These are phyloP conservation scores for Brachionichthys hirsutus DNA, from an alignment of 2,113 vertebrate genomes.

Conservation along the genomic window DNA sequence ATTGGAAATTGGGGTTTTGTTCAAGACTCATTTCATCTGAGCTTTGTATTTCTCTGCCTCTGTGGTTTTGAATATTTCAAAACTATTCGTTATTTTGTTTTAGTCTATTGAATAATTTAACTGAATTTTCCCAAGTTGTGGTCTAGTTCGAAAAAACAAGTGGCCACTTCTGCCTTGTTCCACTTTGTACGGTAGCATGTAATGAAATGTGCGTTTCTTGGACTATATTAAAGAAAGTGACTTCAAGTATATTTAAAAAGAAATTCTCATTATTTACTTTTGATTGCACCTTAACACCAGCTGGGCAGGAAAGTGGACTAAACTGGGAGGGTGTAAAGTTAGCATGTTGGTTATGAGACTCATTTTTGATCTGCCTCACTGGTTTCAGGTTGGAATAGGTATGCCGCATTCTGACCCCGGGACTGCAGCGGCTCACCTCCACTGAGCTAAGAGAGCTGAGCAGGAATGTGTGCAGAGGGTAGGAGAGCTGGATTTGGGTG, in stretches of 20 bases:
- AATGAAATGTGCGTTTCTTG: slow-evolving; percentile 14
- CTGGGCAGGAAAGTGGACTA: neutral
- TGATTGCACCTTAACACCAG: neutral
- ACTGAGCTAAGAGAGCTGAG: slow-evolving; percentile 41
- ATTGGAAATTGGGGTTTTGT: neutral
- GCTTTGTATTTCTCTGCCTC: slow-evolving; percentile 21
- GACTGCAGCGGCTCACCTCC: slow-evolving; percentile 41
- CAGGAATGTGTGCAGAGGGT: slow-evolving; percentile 55
- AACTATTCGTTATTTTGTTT: too few species aligned
- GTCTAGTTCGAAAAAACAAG: neutral
- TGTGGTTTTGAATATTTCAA: neutral
- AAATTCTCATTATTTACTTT: neutral
- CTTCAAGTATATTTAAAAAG: neutral
- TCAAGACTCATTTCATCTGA: slow-evolving; percentile 17
- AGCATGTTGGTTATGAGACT: slow-evolving; percentile 24
- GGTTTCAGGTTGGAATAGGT: slow-evolving; percentile 43
- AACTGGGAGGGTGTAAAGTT: slow-evolving; percentile 2
- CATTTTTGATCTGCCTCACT: slow-evolving; percentile 33
- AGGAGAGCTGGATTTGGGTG: slow-evolving; percentile 60
- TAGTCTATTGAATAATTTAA: too few species aligned
- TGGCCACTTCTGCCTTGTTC: slow-evolving; percentile 14
- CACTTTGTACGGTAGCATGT: neutral
- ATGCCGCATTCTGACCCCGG: slow-evolving; percentile 47
- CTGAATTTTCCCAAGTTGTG: too few species aligned
- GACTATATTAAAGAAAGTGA: slow-evolving; percentile 35